These are phyloP conservation scores for Sebastes itinus DNA, from an alignment of 2,797 vertebrate genomes.

Conservation along the genomic window DNA sequence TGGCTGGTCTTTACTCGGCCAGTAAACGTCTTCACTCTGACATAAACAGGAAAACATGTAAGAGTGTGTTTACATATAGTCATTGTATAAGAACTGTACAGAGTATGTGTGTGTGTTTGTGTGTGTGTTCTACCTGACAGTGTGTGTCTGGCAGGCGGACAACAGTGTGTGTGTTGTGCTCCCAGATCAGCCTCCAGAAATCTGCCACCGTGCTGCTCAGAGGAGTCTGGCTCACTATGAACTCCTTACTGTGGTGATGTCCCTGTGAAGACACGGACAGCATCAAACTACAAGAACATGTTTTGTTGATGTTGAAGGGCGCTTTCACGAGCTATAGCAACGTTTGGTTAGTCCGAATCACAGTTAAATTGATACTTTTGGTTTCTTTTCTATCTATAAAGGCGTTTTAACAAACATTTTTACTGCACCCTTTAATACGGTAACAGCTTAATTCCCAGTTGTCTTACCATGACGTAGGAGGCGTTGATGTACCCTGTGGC, in stretches of 20 bases:
- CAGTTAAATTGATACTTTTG: no score
- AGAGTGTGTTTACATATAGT: background rate
- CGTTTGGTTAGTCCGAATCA: fast-evolving
- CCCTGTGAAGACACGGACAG: constrained; percentile 80
- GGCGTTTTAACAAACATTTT: no score
- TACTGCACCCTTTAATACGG: background rate
- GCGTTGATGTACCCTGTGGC: constrained; percentile 95
- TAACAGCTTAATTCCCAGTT: background rate
- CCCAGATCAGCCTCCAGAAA: constrained; percentile 99
- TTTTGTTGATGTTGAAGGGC: background rate
- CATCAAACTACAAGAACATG: background rate
- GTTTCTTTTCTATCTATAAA: no score
- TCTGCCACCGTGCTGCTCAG: constrained; percentile 91
- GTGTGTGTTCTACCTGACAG: constrained; percentile 81
- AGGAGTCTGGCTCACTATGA: constrained; percentile 94
- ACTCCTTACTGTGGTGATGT: constrained; percentile 90
- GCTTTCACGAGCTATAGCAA: fast-evolving
- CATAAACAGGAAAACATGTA: background rate
- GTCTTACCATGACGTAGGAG: constrained; percentile 92
- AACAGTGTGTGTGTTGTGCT: constrained; percentile 90
- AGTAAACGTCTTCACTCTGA: constrained; percentile 85
- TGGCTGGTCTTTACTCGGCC: constrained; percentile 92
- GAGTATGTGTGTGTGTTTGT: background rate
- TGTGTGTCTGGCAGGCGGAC: constrained; percentile 90
- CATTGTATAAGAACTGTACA: background rate